Evolutionary conservation across 2,888 invertebrate species (phyloP).

Genomic region (Leptura quadrifasciata): DNA sequence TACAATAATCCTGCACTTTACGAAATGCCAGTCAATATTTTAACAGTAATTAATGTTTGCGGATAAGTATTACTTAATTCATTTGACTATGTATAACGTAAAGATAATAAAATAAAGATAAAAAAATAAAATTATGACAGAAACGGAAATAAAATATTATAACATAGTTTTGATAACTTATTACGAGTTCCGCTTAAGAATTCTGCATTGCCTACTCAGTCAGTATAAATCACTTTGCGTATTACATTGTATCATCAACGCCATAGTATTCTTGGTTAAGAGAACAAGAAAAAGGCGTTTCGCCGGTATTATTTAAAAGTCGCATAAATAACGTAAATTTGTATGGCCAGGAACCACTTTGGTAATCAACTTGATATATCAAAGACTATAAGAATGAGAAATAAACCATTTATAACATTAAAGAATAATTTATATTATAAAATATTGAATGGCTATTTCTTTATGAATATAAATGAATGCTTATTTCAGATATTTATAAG

Average conservation of each 20-base stretch:
- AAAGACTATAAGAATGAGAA: slow-evolving; percentile 14
- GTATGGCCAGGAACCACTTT: slow-evolving; percentile 29
- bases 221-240: slow-evolving; percentile 20
- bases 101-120: not conserved
- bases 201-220: not conserved
- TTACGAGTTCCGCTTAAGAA: not conserved
- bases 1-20: too few species aligned
- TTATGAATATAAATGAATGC: slow-evolving; percentile 14
- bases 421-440: slow-evolving; percentile 9
- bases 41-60: too few species aligned
- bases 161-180: slow-evolving; percentile 5
- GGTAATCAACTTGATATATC: not conserved
- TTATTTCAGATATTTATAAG: not conserved
- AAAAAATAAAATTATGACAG: not conserved
- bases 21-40: too few species aligned
- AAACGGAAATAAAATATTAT: slow-evolving; percentile 13
- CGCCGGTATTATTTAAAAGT: slow-evolving; percentile 25
- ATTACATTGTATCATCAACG: slow-evolving; percentile 26
- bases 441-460: not conserved
- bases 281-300: slow-evolving; percentile 37
- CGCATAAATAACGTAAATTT: slow-evolving; percentile 37
- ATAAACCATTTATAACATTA: slow-evolving; percentile 7
- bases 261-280: slow-evolving; percentile 15
- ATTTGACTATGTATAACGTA: too few species aligned
- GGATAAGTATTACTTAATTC: too few species aligned